Evolutionary conservation across 2,113 vertebrate genomes (phyloP), one percentile per base, ranked within the genome.

Genomic region (Chaetorhynchus papuensis): DNA sequence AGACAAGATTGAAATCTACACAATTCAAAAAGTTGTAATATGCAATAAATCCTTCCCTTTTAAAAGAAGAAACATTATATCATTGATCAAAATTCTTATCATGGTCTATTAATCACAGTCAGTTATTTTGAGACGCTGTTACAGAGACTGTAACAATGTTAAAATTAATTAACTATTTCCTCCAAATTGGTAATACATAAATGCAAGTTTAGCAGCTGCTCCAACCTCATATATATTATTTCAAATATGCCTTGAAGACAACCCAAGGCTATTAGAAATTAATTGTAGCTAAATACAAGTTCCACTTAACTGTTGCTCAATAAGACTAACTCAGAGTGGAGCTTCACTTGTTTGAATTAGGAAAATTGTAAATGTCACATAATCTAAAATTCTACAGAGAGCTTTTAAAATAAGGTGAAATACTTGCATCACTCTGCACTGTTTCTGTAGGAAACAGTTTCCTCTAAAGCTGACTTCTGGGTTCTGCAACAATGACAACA

Each of bases 121-220:
- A 97, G 95, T 95, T 97, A 97, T 98, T 97, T 97, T 97, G 94
- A 97, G 97, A 97, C 92, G 94, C 93, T 92, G 87, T 96, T 97
- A 96, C 96, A 96, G 92, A 97, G 87, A 97, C 90, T 79, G 35
- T 95, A 97, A 96, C 96, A 97, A 97, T 97, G 97, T 97, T 97
- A 97, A 97, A 98, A 97, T 98, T 98, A 98, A 98, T 98, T 97
- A 98, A 94, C 92, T 76, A 95, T 96, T 97, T 97, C 83, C 70
- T 96, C 64, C 86, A 96, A 96, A 94, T 88, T 94, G 69, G 85
- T 97, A 97, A 93, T 94, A 97, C 89, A 79, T 93, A 97, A 95
- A 95, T 97, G 91, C 68, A 64, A 69, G 94, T 95, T 77, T 84
- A 97, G 90, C 94, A 98, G 95, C 94, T 97, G 83, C 87, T 97